Evolutionary conservation across 2,888 invertebrate genomes (phyloP).

Genomic region (Tipula vernalis): DNA sequence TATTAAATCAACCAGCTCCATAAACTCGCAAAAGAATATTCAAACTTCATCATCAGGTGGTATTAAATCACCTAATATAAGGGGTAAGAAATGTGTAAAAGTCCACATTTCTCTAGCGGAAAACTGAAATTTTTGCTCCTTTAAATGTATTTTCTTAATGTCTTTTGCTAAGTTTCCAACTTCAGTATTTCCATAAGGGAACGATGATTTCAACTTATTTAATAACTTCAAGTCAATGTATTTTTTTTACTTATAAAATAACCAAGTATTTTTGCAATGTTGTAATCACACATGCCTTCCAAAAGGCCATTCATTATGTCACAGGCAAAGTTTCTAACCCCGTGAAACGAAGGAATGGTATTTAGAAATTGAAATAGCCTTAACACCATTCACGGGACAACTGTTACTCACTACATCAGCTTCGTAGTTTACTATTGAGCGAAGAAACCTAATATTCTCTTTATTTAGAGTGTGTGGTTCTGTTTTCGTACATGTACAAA

Average conservation of each 20-base stretch:
- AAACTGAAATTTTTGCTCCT: background rate
- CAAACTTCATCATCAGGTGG: background rate
- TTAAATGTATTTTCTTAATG: background rate
- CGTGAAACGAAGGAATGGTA: background rate
- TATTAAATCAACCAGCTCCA: background rate
- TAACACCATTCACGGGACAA: background rate
- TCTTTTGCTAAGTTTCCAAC: background rate
- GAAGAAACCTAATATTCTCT: background rate
- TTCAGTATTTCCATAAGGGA: background rate
- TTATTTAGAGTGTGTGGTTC: background rate
- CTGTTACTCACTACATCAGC: background rate
- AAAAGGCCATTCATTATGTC: conserved; percentile 6
- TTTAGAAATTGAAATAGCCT: background rate
- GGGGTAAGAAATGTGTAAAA: background rate
- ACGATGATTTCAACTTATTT: background rate
- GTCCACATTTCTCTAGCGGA: background rate
- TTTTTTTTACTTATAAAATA: background rate
- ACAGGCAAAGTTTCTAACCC: background rate
- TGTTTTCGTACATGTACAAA: background rate
- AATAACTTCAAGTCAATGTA: no score
- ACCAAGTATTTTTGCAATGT: background rate
- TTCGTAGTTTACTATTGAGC: background rate
- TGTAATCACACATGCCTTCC: background rate
- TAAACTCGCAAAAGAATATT: background rate
- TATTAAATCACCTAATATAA: background rate